Conservation (phyloP, 2,888 invertebrate species). For the Hirtodrosophila alboralis region DNA sequence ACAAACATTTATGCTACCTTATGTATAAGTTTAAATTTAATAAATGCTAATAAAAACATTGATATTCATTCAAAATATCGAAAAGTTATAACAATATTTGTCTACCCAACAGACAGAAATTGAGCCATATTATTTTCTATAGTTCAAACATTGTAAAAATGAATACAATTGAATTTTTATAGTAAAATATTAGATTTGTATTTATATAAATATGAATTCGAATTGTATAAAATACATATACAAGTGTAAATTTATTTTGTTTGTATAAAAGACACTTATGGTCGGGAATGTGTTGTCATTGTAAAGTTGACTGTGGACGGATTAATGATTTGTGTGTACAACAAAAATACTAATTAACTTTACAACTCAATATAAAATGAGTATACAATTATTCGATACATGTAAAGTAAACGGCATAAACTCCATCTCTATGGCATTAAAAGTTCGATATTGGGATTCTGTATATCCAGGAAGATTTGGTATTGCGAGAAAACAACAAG, state of each 20-base stretch:
- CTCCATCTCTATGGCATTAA: conserved; percentile 75
- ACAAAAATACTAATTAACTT: conserved; percentile 18
- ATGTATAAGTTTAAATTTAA: conserved; percentile 50
- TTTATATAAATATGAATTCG: conserved; percentile 35
- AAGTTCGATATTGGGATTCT: conserved; percentile 94
- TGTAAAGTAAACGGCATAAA: neutral
- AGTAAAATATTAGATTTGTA: conserved; percentile 40
- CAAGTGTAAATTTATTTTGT: conserved; percentile 35
- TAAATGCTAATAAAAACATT: conserved; percentile 49
- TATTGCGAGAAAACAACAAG: conserved; percentile 93
- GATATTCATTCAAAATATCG: conserved; percentile 48
- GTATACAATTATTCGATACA: conserved; percentile 31
- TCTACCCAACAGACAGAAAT: conserved; percentile 4
- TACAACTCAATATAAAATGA: conserved; percentile 18
- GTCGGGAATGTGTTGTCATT: conserved; percentile 26
- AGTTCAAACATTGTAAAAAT: neutral
- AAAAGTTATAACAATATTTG: conserved; percentile 9
- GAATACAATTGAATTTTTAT: conserved; percentile 15
- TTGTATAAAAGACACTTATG: conserved; percentile 44
- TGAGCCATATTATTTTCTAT: conserved; percentile 6
- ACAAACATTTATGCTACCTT: conserved; percentile 61
- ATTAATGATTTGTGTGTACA: conserved; percentile 19
- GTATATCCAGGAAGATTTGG: conserved; percentile 90
- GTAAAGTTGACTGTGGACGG: conserved; percentile 53
- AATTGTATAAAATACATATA: conserved; percentile 34